Evolutionary conservation across 2,888 invertebrate genomes (phyloP).

Genomic region (Conops quadrifasciatus): DNA sequence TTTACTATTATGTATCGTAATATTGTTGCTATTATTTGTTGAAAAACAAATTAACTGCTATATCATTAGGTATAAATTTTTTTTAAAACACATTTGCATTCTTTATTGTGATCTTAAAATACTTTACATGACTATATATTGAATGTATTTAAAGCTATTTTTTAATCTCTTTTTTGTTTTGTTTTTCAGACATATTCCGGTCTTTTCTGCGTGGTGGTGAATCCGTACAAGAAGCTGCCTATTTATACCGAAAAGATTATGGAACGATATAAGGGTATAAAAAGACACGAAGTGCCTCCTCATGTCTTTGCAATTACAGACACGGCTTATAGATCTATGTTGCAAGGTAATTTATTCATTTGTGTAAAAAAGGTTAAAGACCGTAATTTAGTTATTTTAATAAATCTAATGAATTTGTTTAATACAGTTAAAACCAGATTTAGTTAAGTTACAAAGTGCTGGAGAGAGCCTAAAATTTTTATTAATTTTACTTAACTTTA

Average conservation of each 20-base stretch:
- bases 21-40: background rate
- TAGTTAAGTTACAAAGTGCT: too few relatives aligned
- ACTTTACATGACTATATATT: background rate
- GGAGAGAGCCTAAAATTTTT: too few relatives aligned
- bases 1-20: too few relatives aligned
- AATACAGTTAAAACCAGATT: too few relatives aligned
- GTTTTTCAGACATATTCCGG: constrained; percentile 96
- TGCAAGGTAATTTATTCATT: constrained; percentile 83
- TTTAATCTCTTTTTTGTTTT: constrained; percentile 18
- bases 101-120: background rate
- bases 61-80: background rate
- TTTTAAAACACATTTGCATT: background rate
- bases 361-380: too few relatives aligned
- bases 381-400: too few relatives aligned
- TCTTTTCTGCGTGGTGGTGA: constrained; percentile 99
- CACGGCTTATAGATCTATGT: constrained; percentile 98
- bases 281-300: constrained; percentile 98
- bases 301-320: constrained; percentile 99
- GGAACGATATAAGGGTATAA: constrained; percentile 99
- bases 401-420: too few relatives aligned
- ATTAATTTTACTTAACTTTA: too few relatives aligned
- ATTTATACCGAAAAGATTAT: constrained; percentile 99
- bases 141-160: background rate
- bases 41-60: background rate
- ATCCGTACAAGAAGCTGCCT: constrained; percentile 98